Evolutionary conservation across 1,140 invertebrate genomes (phyloP), one percentile per base, ranked within the genome.

Genomic region (Drosophila pruinosa): DNA sequence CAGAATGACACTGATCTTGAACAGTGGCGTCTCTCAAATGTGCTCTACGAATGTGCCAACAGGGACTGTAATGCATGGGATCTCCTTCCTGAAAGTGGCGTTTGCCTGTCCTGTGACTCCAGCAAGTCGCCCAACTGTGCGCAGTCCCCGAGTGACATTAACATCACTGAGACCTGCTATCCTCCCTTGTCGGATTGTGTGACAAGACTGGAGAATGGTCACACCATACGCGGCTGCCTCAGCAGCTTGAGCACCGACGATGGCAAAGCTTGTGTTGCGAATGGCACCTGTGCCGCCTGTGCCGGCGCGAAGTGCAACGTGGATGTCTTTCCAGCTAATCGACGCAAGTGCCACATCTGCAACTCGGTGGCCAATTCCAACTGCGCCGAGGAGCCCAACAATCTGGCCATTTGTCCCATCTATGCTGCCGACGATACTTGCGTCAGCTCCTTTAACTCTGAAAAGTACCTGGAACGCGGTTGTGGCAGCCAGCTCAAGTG

Each of bases 261-360:
- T 8, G 61, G 72, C 21, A 21, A 0, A 6, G 31, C 56, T 8
- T 91, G 89, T 43, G 64, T 68, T 28, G 69, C 69, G 39, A 54
- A 63, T 2, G 89, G 89, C 22, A 82, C 17, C 14, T 91, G 89
- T 14, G 15, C 71, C 1, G 53, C 48, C n/a, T 91, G 89, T 19
- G 52, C 58, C 2, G 89, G 89, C 0, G 24, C 41, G 19, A 81
- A 75, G 28, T 91, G 89, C 50, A 91, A 91, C 19, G 22, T 10
- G 0, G 52, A 78, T 36, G 47, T 89, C 4, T 90, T 85, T 67
- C 89, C 89, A 12, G 63, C 17, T 17, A 72, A 78, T 48, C 76
- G 89, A 10, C 76, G 69, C 2, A 62, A 47, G 8, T 91, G 89
- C 24, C 79, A 90, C 50, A 89, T 90, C 10, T 91, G 89, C 53